These are phyloP conservation scores for Montipora cactus DNA, from an alignment of 64 coral and sea anemone species.

Conservation along the genomic window DNA sequence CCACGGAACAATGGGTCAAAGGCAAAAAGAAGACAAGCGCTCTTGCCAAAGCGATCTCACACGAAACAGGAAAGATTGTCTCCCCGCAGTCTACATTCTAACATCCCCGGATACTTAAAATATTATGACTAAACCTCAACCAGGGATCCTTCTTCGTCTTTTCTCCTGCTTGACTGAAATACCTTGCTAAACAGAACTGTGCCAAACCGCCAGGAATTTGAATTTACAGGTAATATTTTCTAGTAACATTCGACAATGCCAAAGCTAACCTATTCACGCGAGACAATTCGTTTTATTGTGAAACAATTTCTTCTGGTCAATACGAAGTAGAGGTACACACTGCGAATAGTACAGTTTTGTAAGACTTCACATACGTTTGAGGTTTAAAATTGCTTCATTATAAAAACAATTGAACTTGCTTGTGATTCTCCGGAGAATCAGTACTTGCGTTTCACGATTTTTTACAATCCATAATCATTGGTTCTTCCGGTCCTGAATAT, in stretches of 20 bases:
- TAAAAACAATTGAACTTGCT: neutral
- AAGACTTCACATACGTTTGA: neutral
- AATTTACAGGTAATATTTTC: neutral
- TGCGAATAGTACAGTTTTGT: neutral
- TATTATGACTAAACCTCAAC: too few relatives aligned
- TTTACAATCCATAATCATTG: neutral
- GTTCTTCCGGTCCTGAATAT: neutral
- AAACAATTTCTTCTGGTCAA: neutral
- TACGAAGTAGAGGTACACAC: neutral
- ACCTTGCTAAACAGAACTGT: too few relatives aligned
- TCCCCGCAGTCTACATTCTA: too few relatives aligned
- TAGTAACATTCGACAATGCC: neutral
- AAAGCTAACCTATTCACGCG: neutral
- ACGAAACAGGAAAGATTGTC: too few relatives aligned
- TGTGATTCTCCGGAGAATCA: neutral
- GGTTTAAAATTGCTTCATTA: neutral
- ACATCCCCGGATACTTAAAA: too few relatives aligned
- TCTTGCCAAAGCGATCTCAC: too few relatives aligned
- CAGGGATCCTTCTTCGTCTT: too few relatives aligned
- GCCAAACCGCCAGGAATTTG: neutral
- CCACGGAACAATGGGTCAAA: too few relatives aligned
- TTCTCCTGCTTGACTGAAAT: too few relatives aligned
- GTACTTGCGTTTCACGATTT: neutral
- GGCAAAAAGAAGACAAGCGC: too few relatives aligned
- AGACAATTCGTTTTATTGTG: neutral